Conservation (phyloP, 2,888 invertebrate species). For the Nemoura dubitans region DNA sequence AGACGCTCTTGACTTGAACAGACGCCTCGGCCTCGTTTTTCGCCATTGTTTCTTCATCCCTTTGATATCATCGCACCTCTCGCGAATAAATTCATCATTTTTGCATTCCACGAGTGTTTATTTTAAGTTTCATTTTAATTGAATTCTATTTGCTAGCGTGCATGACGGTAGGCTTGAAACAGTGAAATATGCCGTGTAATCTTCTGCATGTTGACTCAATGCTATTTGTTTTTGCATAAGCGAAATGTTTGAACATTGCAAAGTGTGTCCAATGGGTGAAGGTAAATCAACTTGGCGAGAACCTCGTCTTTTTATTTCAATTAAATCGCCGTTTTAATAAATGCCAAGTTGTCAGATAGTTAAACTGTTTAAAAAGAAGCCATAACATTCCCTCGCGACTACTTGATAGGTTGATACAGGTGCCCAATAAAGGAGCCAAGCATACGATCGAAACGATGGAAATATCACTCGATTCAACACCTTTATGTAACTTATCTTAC, state of each 20-base stretch:
- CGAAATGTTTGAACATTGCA: background rate
- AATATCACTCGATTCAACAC: background rate
- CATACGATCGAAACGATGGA: background rate
- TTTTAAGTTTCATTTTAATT: conserved; percentile 7
- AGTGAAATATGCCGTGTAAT: background rate
- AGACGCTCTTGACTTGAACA: background rate
- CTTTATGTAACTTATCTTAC: background rate
- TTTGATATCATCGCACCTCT: background rate
- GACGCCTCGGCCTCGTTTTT: background rate
- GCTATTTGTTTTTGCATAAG: background rate
- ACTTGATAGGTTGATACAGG: too few species aligned
- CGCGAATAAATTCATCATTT: background rate
- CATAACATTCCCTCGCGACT: too few species aligned
- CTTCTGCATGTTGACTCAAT: background rate
- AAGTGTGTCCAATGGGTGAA: background rate
- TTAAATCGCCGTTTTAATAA: background rate
- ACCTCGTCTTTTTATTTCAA: background rate
- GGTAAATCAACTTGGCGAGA: background rate
- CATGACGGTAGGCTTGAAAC: background rate
- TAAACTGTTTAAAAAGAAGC: background rate
- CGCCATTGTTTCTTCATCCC: background rate
- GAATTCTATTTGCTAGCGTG: background rate
- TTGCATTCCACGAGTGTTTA: conserved; percentile 7
- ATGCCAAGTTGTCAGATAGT: background rate
- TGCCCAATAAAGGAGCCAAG: background rate